Evolutionary conservation across 2,113 vertebrate species (phyloP).

Genomic region (Microcebus lehilahytsara): DNA sequence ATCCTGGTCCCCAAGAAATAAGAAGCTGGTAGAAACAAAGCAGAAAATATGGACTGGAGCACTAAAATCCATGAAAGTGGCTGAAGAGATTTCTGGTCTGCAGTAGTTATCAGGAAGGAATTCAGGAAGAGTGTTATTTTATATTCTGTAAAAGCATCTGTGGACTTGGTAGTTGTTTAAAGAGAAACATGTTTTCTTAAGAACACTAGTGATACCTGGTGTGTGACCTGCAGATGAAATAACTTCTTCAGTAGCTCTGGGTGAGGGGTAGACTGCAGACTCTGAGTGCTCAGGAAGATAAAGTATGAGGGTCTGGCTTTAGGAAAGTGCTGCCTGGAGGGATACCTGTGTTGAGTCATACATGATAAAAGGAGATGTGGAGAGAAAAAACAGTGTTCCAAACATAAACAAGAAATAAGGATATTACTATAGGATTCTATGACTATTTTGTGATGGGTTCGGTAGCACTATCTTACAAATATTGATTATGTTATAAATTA

Average conservation of each 20-base stretch:
- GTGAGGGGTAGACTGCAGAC: not conserved
- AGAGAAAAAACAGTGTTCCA: not conserved
- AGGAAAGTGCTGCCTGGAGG: not conserved
- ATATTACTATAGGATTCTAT: not conserved
- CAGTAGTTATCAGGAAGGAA: not conserved
- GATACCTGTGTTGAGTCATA: not conserved
- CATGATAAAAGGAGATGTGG: not conserved
- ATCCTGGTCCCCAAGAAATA: not conserved
- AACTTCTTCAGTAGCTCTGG: not conserved
- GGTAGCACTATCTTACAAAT: not conserved
- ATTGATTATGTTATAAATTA: not conserved
- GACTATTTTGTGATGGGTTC: not conserved
- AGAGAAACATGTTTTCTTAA: not conserved
- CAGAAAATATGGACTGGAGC: not conserved
- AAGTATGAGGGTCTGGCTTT: not conserved
- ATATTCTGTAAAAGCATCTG: not conserved
- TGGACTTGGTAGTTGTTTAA: not conserved
- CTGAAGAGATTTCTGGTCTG: not conserved
- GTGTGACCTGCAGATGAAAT: not conserved
- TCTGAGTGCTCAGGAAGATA: not conserved
- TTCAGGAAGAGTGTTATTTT: not conserved
- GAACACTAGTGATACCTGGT: not conserved
- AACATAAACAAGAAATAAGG: not conserved
- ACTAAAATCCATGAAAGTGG: not conserved
- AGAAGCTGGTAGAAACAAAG: not conserved